These are phyloP conservation scores for Epinephelus lanceolatus DNA, from an alignment of 2,113 vertebrate species.

Conservation along the genomic window DNA sequence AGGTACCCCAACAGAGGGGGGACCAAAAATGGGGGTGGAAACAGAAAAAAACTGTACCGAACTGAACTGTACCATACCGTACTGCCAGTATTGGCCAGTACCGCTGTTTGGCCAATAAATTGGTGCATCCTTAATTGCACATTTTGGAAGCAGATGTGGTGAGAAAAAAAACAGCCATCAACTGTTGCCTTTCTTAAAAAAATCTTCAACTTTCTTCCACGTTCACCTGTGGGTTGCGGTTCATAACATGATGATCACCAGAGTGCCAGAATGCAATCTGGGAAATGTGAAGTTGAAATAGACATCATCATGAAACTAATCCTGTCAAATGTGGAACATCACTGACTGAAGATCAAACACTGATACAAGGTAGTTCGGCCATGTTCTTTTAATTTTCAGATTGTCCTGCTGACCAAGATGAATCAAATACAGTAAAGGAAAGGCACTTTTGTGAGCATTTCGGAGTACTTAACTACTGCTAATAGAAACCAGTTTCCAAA, in stretches of 20 bases:
- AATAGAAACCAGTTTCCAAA: slow-evolving; percentile 47
- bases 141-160: neutral
- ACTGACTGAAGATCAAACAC: slow-evolving; percentile 3
- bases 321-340: neutral
- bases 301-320: neutral
- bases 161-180: neutral
- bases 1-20: too few species aligned
- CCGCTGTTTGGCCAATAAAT: too few species aligned
- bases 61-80: too few species aligned
- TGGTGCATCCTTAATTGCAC: neutral
- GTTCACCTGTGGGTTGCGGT: neutral
- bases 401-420: neutral
- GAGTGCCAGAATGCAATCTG: neutral
- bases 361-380: neutral
- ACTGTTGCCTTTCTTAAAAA: neutral
- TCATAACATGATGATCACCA: neutral
- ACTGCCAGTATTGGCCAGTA: too few species aligned
- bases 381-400: neutral
- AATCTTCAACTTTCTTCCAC: neutral
- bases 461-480: neutral
- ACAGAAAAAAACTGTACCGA: too few species aligned
- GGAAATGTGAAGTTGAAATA: neutral
- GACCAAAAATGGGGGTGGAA: too few species aligned
- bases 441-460: neutral
- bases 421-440: neutral